Conservation (phyloP, 1,140 invertebrate species). For the Anthonomus grandis region DNA sequence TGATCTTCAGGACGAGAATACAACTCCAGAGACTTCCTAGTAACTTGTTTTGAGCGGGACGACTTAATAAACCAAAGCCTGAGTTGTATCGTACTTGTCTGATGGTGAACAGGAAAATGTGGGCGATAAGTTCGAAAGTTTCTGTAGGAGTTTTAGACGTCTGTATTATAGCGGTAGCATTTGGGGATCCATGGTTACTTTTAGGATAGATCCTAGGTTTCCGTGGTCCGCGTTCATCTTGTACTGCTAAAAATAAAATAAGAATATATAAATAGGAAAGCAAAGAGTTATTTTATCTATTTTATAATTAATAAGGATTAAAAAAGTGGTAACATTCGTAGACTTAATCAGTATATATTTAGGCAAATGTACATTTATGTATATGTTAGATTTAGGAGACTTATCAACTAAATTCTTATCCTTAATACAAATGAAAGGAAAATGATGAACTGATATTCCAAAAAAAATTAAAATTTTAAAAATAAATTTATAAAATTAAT, state of each 20-base stretch:
- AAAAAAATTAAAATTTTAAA: too few species aligned
- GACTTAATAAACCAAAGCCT: constrained; percentile 49
- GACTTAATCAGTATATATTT: too few species aligned
- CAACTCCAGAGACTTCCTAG: constrained; percentile 54
- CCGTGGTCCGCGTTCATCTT: constrained; percentile 75
- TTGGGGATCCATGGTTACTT: neutral
- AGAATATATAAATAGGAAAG: too few species aligned
- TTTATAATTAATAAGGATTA: neutral
- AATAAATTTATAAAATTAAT: too few species aligned
- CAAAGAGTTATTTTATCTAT: neutral
- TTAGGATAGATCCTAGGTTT: constrained; percentile 47
- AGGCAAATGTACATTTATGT: too few species aligned
- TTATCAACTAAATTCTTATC: too few species aligned
- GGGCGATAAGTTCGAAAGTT: constrained; percentile 48
- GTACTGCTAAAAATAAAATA: constrained; percentile 60
- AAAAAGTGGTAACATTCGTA: too few species aligned
- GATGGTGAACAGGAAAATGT: constrained; percentile 55
- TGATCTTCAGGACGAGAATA: constrained; percentile 55
- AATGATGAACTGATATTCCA: too few species aligned
- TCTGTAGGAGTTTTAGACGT: neutral
- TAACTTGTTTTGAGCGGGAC: constrained; percentile 53
- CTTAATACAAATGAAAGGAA: too few species aligned
- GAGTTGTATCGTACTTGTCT: constrained; percentile 51
- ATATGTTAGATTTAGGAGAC: too few species aligned
- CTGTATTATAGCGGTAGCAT: constrained; percentile 4